Evolutionary conservation across 2,888 invertebrate genomes (phyloP).

Genomic region (Epiblema foenella): DNA sequence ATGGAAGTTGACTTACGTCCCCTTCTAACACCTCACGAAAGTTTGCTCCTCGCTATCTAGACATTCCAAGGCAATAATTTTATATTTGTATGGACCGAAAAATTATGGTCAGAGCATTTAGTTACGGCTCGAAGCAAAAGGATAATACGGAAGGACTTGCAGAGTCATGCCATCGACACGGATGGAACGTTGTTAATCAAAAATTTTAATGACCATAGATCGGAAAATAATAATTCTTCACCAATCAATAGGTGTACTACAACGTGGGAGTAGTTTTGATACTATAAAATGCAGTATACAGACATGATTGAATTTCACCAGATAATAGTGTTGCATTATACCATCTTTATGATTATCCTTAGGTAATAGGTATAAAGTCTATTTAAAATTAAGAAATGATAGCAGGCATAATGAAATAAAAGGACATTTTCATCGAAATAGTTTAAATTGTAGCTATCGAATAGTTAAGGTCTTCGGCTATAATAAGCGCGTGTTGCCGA

Average conservation of each 20-base stretch:
- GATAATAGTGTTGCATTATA: too few relatives aligned
- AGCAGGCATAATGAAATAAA: too few relatives aligned
- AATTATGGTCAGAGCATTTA: constrained; percentile 75
- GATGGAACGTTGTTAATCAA: constrained; percentile 84
- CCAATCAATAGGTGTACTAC: constrained; percentile 60
- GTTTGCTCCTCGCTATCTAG: constrained; percentile 61
- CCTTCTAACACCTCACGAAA: not conserved
- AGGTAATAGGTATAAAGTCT: too few relatives aligned
- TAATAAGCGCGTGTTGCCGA: too few relatives aligned
- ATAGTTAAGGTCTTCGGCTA: too few relatives aligned
- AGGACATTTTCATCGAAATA: too few relatives aligned
- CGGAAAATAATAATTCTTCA: constrained; percentile 82
- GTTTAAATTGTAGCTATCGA: too few relatives aligned
- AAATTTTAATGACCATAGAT: constrained; percentile 85
- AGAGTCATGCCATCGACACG: constrained; percentile 81
- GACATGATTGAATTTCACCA: too few relatives aligned
- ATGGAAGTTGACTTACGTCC: too few relatives aligned
- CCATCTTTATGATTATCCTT: too few relatives aligned
- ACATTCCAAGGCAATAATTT: constrained; percentile 72
- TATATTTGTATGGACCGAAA: constrained; percentile 71
- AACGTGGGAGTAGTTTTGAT: constrained; percentile 58
- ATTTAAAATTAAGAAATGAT: too few relatives aligned
- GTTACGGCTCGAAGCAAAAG: constrained; percentile 77
- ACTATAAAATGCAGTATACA: constrained; percentile 50
- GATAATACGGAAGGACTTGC: constrained; percentile 74